These are phyloP conservation scores for Synanthedon andrenaeformis DNA, from an alignment of 2,888 invertebrate species.

Conservation along the genomic window DNA sequence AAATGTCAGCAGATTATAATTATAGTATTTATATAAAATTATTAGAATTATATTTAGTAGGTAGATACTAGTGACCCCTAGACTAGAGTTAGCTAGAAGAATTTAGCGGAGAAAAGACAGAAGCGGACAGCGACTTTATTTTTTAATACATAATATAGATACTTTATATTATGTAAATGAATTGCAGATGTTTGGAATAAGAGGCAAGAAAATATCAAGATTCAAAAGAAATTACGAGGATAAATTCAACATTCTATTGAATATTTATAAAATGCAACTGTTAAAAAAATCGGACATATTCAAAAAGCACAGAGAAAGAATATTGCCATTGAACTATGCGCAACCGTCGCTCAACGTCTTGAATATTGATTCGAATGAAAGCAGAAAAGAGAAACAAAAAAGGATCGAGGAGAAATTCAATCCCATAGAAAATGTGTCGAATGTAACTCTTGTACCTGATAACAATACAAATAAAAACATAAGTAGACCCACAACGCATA, in stretches of 20 bases:
- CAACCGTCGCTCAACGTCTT: constrained; percentile 9
- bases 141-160: no score
- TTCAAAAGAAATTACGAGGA: constrained; percentile 18
- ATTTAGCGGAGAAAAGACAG: no score
- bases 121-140: no score
- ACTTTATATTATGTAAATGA: no score
- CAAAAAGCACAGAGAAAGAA: constrained; percentile 30
- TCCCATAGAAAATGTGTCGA: constrained; percentile 26
- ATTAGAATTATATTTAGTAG: no score
- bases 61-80: no score
- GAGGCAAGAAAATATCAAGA: background rate
- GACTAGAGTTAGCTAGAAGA: no score
- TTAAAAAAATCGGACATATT: constrained; percentile 37
- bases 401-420: constrained; percentile 18
- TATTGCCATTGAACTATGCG: constrained; percentile 25
- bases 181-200: no score
- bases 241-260: constrained; percentile 38
- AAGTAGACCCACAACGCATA: constrained; percentile 7
- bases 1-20: no score
- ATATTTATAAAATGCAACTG: constrained; percentile 47
- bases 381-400: constrained; percentile 19
- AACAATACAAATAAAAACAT: constrained; percentile 7
- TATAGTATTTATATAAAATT: no score
- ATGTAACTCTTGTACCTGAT: constrained; percentile 5
- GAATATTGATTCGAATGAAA: constrained; percentile 40